A percentile compares a stretch with the other conserved stretches of the same genome.
These are phyloP conservation scores for Adineta ricciae DNA, from an alignment of 2,888 invertebrate species.

Conservation along the genomic window DNA sequence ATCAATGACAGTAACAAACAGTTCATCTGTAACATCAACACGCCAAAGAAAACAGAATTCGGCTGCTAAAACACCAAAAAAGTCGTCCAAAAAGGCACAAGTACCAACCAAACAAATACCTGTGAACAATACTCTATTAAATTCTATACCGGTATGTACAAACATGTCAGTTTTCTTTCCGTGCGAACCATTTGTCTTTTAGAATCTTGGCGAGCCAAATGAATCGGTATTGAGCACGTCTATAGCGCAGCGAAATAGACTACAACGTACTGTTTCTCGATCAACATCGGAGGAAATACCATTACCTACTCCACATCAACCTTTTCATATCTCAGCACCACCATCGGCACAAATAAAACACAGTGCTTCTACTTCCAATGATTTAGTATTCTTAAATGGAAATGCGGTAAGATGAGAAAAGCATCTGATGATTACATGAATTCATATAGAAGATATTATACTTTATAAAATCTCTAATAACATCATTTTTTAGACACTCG, in stretches of 20 bases:
- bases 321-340: neutral
- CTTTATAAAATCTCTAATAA: no score
- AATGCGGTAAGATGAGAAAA: neutral
- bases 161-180: neutral
- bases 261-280: neutral
- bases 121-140: neutral
- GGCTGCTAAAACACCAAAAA: neutral
- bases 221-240: neutral
- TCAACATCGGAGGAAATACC: neutral
- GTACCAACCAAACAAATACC: neutral
- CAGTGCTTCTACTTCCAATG: neutral
- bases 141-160: no score
- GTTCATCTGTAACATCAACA: neutral
- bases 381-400: neutral
- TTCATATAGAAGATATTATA: no score
- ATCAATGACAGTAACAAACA: neutral
- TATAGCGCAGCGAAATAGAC: neutral
- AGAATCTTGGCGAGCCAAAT: neutral
- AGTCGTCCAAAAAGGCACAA: neutral
- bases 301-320: neutral
- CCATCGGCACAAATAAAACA: neutral
- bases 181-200: neutral
- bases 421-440: no score
- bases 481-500: neutral
- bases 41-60: neutral